phyloP scores from a whole-genome alignment of 2,797 vertebrate genomes.

The Sphenopsis melanotis region DNA sequence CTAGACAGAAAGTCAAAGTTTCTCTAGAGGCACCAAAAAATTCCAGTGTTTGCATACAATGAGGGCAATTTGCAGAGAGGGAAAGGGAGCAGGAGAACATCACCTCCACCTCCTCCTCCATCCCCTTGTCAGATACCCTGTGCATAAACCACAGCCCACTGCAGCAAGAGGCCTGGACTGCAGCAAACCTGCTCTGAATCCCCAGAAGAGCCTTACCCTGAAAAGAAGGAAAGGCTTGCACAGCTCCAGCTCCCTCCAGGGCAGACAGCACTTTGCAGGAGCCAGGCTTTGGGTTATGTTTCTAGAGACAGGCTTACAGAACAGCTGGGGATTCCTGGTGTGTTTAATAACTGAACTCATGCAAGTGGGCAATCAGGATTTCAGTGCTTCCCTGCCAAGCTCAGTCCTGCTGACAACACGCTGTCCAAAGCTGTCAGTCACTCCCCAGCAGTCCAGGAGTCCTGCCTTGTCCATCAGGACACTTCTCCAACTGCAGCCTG shows the following conservation, averaged over 20 bases:
- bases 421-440: background rate
- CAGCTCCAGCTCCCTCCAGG: background rate
- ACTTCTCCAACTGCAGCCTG: background rate
- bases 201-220: background rate
- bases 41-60: background rate
- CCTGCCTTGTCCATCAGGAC: background rate
- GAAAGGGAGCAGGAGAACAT: background rate
- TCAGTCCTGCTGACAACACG: background rate
- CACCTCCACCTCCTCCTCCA: background rate
- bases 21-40: constrained; percentile 17
- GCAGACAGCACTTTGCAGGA: background rate
- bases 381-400: background rate
- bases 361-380: background rate
- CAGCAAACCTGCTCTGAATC: background rate
- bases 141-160: background rate
- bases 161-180: background rate
- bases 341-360: constrained; percentile 24
- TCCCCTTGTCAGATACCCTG: rapidly evolving
- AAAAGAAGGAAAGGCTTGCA: background rate
- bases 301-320: background rate
- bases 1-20: constrained; percentile 51
- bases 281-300: background rate
- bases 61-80: background rate
- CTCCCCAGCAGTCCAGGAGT: background rate
- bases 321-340: constrained; percentile 28